These are phyloP conservation scores for Stichopus chloronotus DNA, from an alignment of 35 echinoderm and acorn worm genomes.

Conservation along the genomic window DNA sequence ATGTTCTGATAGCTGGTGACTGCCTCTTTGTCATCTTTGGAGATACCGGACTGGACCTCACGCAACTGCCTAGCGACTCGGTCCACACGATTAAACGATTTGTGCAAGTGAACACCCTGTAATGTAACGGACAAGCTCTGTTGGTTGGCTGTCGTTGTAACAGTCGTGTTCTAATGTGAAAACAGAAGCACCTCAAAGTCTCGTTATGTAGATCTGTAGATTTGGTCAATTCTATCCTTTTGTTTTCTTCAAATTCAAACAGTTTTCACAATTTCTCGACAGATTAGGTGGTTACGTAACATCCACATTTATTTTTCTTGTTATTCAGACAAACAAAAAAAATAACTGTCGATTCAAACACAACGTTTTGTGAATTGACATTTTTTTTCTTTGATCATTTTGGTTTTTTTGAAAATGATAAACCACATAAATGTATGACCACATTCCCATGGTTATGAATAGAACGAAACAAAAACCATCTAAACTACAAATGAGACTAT, in stretches of 20 bases:
- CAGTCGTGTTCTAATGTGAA: slow-evolving; percentile 42
- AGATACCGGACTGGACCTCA: slow-evolving; percentile 69
- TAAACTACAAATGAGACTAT: no score
- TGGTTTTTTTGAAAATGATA: no score
- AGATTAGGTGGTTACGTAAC: no score
- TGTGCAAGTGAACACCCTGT: slow-evolving; percentile 94
- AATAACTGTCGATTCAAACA: no score
- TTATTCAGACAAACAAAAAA: no score
- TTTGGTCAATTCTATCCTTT: neutral
- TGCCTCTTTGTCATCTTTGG: slow-evolving; percentile 54
- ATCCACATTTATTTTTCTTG: no score
- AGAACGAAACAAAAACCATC: no score
- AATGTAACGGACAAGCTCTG: slow-evolving; percentile 47
- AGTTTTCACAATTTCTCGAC: no score
- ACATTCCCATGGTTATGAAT: no score
- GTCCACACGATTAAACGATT: slow-evolving; percentile 97
- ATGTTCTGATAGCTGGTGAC: neutral
- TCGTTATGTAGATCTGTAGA: neutral
- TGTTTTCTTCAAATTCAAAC: neutral
- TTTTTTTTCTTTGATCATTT: no score
- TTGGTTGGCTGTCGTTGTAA: slow-evolving; percentile 16
- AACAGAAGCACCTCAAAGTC: slow-evolving; percentile 22
- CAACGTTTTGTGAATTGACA: no score
- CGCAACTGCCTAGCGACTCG: slow-evolving; percentile 90
- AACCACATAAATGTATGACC: no score